phyloP scores from a whole-genome alignment of 2,113 vertebrate genomes.

The Bolborhynchus lineola region DNA sequence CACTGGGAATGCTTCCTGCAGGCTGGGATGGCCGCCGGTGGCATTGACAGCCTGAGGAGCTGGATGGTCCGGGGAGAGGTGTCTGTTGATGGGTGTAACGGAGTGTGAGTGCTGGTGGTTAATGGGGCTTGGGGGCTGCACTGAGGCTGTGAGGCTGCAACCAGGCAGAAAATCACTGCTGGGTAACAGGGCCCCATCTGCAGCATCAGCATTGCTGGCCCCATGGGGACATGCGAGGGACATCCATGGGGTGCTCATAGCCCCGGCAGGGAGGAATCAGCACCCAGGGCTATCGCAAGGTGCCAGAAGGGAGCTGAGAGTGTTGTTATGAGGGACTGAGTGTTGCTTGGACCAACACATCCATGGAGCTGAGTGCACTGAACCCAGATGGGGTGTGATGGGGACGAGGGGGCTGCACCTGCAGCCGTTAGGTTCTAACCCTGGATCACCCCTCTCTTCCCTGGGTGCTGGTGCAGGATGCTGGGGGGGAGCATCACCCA shows the following conservation, averaged over 20 bases:
- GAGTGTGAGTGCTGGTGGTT: neutral
- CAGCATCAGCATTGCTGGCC: neutral
- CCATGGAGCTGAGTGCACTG: neutral
- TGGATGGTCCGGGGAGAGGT: neutral
- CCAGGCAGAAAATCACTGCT: neutral
- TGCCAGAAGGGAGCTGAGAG: neutral
- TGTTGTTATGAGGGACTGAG: neutral
- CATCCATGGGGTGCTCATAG: rapidly evolving
- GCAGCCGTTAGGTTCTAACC: neutral
- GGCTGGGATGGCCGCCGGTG: neutral
- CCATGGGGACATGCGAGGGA: neutral
- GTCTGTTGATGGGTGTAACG: rapidly evolving
- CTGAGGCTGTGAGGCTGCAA: neutral
- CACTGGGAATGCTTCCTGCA: neutral
- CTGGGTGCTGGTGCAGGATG: neutral
- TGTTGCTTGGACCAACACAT: neutral
- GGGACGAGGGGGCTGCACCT: neutral
- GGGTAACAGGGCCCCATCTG: rapidly evolving
- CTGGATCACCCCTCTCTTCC: neutral
- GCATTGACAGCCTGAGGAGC: neutral
- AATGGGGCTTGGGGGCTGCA: neutral
- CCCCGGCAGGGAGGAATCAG: rapidly evolving
- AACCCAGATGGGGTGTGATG: rapidly evolving
- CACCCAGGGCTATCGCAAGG: neutral
- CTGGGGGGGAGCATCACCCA: neutral